Evolutionary conservation across 2,888 invertebrate species (phyloP).

Genomic region (Amiota mariae): DNA sequence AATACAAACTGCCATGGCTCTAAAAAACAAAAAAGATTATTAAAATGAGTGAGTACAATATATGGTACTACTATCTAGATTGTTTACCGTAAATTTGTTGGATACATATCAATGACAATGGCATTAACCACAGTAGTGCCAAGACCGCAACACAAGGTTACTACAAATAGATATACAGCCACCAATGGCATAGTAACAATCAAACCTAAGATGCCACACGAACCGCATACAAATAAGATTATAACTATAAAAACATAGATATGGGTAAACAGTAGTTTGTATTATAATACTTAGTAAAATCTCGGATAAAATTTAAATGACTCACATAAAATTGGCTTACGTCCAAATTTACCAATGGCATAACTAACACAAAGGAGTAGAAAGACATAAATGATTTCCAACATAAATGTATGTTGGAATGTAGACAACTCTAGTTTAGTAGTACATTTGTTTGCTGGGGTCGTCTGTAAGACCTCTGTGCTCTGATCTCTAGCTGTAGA

Average conservation of each 20-base stretch:
- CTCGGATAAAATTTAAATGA: conserved; percentile 8
- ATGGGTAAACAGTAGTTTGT: too few species aligned
- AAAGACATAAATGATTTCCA: conserved; percentile 60
- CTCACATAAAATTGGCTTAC: conserved; percentile 55
- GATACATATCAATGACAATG: conserved; percentile 68
- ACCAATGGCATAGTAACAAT: conserved; percentile 53
- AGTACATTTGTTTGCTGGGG: background rate
- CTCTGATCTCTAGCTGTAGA: too few species aligned
- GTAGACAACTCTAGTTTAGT: conserved; percentile 59
- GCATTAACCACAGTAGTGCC: conserved; percentile 64
- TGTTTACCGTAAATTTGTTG: conserved; percentile 67
- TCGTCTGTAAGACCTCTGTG: too few species aligned
- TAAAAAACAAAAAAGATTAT: conserved; percentile 50
- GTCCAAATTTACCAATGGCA: conserved; percentile 54
- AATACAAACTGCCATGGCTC: conserved; percentile 76
- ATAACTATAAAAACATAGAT: conserved; percentile 46
- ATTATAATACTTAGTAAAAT: background rate
- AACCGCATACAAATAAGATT: conserved; percentile 53
- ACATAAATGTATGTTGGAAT: conserved; percentile 58
- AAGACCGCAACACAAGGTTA: conserved; percentile 57
- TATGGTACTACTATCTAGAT: background rate
- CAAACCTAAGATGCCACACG: conserved; percentile 54
- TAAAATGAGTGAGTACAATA: too few species aligned
- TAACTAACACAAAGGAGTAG: conserved; percentile 53
- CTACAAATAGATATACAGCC: conserved; percentile 61